These are phyloP conservation scores for Eulemur macaco DNA, from an alignment of 2,113 vertebrate species.

Conservation along the genomic window DNA sequence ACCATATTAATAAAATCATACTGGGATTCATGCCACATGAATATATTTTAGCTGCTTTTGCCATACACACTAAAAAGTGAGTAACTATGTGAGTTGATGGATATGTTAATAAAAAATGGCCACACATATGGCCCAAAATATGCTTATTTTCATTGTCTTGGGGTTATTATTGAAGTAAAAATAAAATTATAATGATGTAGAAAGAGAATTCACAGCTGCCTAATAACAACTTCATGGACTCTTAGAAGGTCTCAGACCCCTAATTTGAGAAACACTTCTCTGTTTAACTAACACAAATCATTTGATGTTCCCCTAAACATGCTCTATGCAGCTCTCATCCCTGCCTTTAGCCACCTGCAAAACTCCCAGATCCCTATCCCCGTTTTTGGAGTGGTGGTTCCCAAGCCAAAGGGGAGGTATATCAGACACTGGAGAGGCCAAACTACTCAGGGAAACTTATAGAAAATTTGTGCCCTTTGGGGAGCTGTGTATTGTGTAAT, in stretches of 20 bases:
- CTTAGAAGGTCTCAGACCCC: background rate
- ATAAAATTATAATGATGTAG: background rate
- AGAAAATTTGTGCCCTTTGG: background rate
- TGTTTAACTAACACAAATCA: background rate
- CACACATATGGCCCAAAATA: background rate
- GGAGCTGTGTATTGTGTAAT: background rate
- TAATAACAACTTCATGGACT: background rate
- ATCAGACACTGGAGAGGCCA: background rate
- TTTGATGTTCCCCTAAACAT: background rate
- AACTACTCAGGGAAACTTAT: background rate
- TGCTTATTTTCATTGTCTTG: background rate
- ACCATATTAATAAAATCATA: background rate
- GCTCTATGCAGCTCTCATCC: background rate
- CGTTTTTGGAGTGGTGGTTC: background rate
- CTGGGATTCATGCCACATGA: background rate
- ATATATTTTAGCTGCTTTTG: background rate
- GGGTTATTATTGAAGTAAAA: conserved; percentile 20
- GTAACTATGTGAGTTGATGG: background rate
- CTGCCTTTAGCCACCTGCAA: background rate
- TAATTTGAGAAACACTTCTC: background rate
- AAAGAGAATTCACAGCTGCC: background rate
- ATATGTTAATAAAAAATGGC: background rate
- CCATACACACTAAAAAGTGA: background rate
- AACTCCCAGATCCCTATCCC: background rate
- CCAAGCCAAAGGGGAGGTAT: background rate